Percentiles rank a stretch among this genome's conserved stretches.
These are phyloP conservation scores for Keiferia lycopersicella DNA, from an alignment of 2,888 invertebrate genomes.

Conservation along the genomic window DNA sequence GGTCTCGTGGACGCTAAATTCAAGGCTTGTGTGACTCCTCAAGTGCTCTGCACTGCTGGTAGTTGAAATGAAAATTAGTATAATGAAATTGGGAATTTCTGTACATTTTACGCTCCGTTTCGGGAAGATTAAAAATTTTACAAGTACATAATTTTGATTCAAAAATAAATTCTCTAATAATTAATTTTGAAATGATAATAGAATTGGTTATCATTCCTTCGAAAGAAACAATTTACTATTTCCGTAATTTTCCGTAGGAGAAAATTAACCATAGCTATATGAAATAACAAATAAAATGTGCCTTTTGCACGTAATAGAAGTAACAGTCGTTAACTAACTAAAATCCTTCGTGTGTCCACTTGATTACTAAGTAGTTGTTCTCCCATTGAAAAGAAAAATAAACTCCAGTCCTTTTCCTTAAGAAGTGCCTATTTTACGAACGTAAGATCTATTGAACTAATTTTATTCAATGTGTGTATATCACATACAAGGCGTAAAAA, in stretches of 20 bases:
- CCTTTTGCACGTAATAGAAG: conserved; percentile 44
- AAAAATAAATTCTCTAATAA: neutral
- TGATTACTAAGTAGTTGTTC: conserved; percentile 9
- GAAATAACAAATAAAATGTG: conserved; percentile 35
- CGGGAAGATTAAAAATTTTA: neutral
- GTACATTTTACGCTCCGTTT: neutral
- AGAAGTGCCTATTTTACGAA: neutral
- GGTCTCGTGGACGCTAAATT: conserved; percentile 12
- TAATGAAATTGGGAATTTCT: neutral
- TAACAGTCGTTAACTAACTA: conserved; percentile 16
- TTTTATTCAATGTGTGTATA: neutral
- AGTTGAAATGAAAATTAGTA: conserved; percentile 14
- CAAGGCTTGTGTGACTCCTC: neutral
- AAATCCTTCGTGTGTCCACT: conserved; percentile 24
- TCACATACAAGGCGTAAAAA: no score
- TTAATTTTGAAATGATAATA: neutral
- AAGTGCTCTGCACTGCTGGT: neutral
- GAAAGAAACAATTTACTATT: neutral
- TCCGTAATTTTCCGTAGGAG: neutral
- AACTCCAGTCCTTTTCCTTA: neutral
- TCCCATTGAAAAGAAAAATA: conserved; percentile 9
- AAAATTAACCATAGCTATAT: neutral
- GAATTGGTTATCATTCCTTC: neutral
- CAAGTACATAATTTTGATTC: conserved; percentile 9
- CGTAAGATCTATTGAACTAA: neutral